A percentile compares a stretch with the other conserved stretches of the same genome.
phyloP scores from a whole-genome alignment of 2,888 invertebrate species.

The Euplagia quadripunctaria region DNA sequence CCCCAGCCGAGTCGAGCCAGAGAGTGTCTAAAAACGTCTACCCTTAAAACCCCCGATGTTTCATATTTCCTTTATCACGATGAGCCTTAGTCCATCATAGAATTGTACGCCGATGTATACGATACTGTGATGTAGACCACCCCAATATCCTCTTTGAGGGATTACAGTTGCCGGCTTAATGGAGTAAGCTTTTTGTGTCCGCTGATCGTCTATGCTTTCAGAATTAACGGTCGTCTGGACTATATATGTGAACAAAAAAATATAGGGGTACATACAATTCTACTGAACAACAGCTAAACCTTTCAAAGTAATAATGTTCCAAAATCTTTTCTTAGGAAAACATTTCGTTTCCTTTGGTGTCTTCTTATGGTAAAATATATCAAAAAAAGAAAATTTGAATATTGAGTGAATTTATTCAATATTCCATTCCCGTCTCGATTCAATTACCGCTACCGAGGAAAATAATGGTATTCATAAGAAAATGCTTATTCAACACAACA shows the following conservation, averaged over 20 bases:
- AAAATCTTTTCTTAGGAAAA: not conserved
- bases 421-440: slow-evolving; percentile 5
- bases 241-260: not conserved
- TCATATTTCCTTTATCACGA: slow-evolving; percentile 7
- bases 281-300: not conserved
- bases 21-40: not conserved
- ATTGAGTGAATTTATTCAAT: slow-evolving; percentile 18
- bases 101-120: not conserved
- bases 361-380: not conserved
- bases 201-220: not conserved
- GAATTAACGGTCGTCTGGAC: not conserved
- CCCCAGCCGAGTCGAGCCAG: not conserved
- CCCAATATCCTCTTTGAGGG: slow-evolving; percentile 6
- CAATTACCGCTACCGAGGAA: slow-evolving; percentile 8
- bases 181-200: not conserved
- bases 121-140: not conserved
- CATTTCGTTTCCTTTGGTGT: not conserved
- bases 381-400: slow-evolving; percentile 11
- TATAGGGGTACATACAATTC: not conserved
- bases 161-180: slow-evolving; percentile 8
- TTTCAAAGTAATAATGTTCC: not conserved
- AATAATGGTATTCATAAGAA: slow-evolving; percentile 1
- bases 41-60: not conserved
- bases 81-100: slow-evolving; percentile 15
- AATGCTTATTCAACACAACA: slow-evolving; percentile 7